Conservation (phyloP, 2,113 vertebrate species). For the Clarias gariepinus region DNA sequence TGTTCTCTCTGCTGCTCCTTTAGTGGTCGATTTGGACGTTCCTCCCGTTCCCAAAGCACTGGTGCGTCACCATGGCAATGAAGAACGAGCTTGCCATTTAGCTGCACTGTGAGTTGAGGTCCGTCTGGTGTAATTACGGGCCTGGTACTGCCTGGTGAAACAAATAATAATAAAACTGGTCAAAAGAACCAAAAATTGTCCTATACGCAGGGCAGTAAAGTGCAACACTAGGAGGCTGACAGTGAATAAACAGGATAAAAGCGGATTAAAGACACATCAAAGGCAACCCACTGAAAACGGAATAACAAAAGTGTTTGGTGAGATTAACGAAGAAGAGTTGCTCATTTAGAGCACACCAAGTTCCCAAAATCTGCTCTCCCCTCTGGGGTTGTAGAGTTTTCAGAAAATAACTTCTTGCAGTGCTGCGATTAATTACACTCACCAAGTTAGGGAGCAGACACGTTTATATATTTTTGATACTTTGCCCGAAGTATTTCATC, state of each 20-base stretch:
- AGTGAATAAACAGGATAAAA: background rate
- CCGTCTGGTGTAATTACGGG: constrained; percentile 64
- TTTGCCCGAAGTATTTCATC: background rate
- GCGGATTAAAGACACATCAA: background rate
- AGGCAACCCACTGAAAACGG: background rate
- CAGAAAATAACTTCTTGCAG: background rate
- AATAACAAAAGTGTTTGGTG: background rate
- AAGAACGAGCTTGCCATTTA: constrained; percentile 64
- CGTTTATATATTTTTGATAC: background rate
- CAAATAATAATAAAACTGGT: background rate
- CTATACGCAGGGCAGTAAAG: background rate
- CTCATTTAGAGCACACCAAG: background rate
- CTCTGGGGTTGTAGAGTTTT: background rate
- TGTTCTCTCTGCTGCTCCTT: constrained; percentile 50
- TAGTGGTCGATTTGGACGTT: constrained; percentile 42
- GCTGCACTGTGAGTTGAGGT: constrained; percentile 59
- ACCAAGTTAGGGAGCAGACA: background rate
- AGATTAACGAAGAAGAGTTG: background rate
- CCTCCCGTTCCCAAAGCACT: constrained; percentile 69
- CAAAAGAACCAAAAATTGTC: background rate
- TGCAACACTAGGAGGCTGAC: background rate
- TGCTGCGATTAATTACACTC: too few relatives aligned
- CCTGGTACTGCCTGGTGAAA: constrained; percentile 63
- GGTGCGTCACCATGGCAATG: constrained; percentile 63
- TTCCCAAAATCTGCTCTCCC: background rate